phyloP scores from a whole-genome alignment of 2,113 vertebrate genomes.

The Plotosus lineatus region DNA sequence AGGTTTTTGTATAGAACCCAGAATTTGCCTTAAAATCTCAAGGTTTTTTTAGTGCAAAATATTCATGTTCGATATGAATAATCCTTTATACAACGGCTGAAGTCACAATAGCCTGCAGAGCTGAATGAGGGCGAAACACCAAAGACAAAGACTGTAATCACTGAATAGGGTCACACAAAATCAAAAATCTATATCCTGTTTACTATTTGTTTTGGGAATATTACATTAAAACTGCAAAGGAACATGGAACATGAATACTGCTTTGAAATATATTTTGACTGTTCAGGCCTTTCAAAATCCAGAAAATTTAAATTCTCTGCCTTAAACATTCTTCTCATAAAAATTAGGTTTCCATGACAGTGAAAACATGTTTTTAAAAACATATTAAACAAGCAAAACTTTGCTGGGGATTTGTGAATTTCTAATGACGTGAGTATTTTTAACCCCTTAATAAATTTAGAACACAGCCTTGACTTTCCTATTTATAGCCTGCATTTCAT shows the following conservation, averaged over 20 bases:
- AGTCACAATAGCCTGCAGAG: slow-evolving; percentile 43
- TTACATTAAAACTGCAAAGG: slow-evolving; percentile 63
- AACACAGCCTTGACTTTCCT: background rate
- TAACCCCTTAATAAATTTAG: slow-evolving; percentile 5
- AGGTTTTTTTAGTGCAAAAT: background rate
- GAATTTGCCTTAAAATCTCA: background rate
- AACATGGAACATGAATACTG: slow-evolving; percentile 60
- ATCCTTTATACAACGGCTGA: slow-evolving; percentile 26
- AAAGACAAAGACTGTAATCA: slow-evolving; percentile 27
- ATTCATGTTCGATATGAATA: background rate
- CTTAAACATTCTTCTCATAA: background rate
- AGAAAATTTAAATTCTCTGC: background rate
- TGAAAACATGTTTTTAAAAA: slow-evolving; percentile 5
- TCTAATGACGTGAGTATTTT: background rate
- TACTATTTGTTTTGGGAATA: slow-evolving; percentile 58
- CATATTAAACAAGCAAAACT: background rate
- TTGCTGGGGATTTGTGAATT: background rate
- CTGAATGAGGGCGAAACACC: slow-evolving; percentile 51
- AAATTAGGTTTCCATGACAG: background rate
- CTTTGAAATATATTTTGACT: slow-evolving; percentile 56
- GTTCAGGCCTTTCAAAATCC: background rate
- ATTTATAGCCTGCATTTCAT: slow-evolving; percentile 4
- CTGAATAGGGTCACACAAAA: slow-evolving; percentile 34
- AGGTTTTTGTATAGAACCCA: background rate
- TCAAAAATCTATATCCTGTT: slow-evolving; percentile 47